Conservation (phyloP, 2,888 invertebrate genomes). For the Gryllus longicercus region DNA sequence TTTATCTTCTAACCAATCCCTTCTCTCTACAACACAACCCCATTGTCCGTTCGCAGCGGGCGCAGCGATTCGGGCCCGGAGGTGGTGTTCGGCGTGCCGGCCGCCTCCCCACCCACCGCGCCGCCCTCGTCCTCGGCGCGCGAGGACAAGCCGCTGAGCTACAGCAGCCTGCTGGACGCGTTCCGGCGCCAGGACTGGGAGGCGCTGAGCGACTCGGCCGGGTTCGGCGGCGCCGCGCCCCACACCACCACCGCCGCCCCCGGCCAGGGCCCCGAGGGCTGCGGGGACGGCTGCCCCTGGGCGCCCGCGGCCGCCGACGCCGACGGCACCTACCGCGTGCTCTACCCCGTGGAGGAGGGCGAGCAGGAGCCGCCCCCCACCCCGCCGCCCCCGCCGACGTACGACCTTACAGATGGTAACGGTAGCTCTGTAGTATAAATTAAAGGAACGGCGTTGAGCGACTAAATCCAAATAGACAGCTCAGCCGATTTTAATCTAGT, state of each 20-base stretch:
- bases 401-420: too few relatives aligned
- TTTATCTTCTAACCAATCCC: too few relatives aligned
- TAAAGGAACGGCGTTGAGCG: too few relatives aligned
- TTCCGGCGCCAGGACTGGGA: not conserved
- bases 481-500: too few relatives aligned
- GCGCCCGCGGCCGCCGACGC: not conserved
- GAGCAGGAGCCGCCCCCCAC: not conserved
- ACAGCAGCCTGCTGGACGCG: not conserved
- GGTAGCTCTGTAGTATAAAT: too few relatives aligned
- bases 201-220: not conserved
- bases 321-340: not conserved
- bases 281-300: not conserved
- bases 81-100: not conserved
- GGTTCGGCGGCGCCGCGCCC: not conserved
- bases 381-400: too few relatives aligned
- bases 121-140: not conserved
- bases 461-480: too few relatives aligned
- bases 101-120: not conserved
- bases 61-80: not conserved
- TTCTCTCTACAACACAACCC: too few relatives aligned
- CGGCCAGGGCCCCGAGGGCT: not conserved
- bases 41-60: not conserved
- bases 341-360: conserved; percentile 12
- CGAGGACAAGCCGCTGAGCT: not conserved
- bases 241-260: not conserved